Conservation (phyloP, 2,113 vertebrate genomes). For the Ailurus styani region DNA sequence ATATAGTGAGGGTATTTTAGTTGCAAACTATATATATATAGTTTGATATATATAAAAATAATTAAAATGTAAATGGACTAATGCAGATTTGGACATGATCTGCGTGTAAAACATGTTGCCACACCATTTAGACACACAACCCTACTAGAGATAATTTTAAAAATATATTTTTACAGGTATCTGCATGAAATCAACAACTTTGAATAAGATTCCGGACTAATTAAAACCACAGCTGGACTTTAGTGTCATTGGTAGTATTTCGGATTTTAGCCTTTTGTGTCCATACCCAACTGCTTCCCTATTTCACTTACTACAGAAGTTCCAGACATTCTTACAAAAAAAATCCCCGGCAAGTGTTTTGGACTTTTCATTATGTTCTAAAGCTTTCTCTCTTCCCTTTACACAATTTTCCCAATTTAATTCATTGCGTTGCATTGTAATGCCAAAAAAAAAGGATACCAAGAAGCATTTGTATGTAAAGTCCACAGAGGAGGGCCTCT, state of each 20-base stretch:
- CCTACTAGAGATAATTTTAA: conserved; percentile 70
- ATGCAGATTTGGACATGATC: conserved; percentile 73
- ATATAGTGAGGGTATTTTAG: background rate
- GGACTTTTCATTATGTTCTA: background rate
- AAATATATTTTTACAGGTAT: conserved; percentile 70
- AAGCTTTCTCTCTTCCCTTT: background rate
- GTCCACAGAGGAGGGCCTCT: background rate
- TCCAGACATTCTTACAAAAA: background rate
- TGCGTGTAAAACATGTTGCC: conserved; percentile 74
- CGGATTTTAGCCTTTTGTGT: conserved; percentile 51
- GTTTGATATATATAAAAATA: conserved; percentile 28
- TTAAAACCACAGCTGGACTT: conserved; percentile 62
- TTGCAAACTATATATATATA: conserved; percentile 73
- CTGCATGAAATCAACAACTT: conserved; percentile 69
- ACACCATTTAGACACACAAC: conserved; percentile 75
- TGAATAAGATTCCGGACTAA: conserved; percentile 62
- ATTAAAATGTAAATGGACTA: conserved; percentile 79
- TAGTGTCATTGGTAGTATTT: conserved; percentile 55
- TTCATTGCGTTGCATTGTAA: conserved; percentile 53
- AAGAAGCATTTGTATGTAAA: background rate
- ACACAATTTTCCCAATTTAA: background rate
- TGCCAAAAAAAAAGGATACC: conserved; percentile 21
- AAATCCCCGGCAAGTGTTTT: background rate
- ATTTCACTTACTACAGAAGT: background rate
- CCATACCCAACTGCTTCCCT: background rate